Conservation (phyloP, 2,888 invertebrate species). For the Anaspis maculata region DNA sequence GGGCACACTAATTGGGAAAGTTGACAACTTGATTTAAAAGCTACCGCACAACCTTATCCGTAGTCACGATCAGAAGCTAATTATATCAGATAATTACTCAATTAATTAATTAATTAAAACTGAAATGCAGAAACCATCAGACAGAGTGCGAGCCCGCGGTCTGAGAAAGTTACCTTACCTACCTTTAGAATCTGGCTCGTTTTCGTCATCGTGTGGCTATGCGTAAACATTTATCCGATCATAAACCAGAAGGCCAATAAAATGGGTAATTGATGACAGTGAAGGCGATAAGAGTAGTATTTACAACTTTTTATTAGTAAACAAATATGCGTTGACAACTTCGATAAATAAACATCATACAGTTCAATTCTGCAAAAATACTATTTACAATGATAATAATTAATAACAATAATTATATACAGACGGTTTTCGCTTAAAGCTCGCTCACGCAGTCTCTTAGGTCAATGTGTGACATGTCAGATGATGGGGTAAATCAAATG, state of each 20-base stretch:
- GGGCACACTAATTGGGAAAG: too few relatives aligned
- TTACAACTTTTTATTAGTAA: slow-evolving; percentile 13
- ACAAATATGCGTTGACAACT: slow-evolving; percentile 11
- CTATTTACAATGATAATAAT: slow-evolving; percentile 11
- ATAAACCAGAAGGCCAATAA: slow-evolving; percentile 3
- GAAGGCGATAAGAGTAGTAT: slow-evolving; percentile 1
- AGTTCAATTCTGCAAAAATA: slow-evolving; percentile 12
- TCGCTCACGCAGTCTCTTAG: too few relatives aligned
- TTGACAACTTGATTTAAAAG: too few relatives aligned
- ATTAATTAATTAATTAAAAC: too few relatives aligned
- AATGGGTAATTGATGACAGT: slow-evolving; percentile 3
- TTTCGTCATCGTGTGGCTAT: slow-evolving; percentile 4
- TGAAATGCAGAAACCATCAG: too few relatives aligned
- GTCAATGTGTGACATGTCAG: too few relatives aligned
- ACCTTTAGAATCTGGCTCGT: slow-evolving; percentile 2
- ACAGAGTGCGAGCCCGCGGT: too few relatives aligned
- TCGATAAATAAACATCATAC: slow-evolving; percentile 11
- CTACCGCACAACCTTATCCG: too few relatives aligned
- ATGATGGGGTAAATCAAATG: too few relatives aligned
- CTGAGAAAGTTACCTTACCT: slow-evolving; percentile 1
- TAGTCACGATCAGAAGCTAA: too few relatives aligned
- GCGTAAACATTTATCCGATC: slow-evolving; percentile 5
- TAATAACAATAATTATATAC: slow-evolving; percentile 18
- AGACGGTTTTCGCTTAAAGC: slow-evolving; percentile 12
- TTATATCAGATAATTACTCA: too few relatives aligned